Conservation (phyloP, 2,888 invertebrate genomes). For the Coelogynopora nodosa region DNA sequence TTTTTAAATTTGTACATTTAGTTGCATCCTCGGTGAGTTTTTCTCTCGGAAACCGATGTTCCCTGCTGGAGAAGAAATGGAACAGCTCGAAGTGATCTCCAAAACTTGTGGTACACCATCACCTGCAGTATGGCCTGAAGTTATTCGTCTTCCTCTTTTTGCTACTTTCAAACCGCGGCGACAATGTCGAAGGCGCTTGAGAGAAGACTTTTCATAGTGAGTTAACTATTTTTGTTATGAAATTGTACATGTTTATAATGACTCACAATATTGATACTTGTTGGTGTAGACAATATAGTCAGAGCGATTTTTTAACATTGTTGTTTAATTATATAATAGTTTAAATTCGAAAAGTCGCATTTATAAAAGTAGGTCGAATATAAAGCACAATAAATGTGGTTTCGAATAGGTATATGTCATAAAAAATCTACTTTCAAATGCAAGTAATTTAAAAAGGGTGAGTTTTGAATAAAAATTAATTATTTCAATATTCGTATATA, state of each 20-base stretch:
- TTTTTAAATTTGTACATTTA: constrained; percentile 49
- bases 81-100: constrained; percentile 88
- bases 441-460: too few relatives aligned
- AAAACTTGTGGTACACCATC: constrained; percentile 89
- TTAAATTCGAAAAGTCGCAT: too few relatives aligned
- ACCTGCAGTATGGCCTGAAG: constrained; percentile 92
- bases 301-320: too few relatives aligned
- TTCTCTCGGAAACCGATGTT: constrained; percentile 92
- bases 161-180: constrained; percentile 85
- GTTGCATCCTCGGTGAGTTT: constrained; percentile 91
- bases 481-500: too few relatives aligned
- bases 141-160: constrained; percentile 85
- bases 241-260: neutral
- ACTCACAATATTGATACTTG: neutral
- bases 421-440: too few relatives aligned
- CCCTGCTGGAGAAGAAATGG: constrained; percentile 81
- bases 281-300: too few relatives aligned
- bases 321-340: too few relatives aligned
- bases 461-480: too few relatives aligned
- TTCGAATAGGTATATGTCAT: too few relatives aligned
- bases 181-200: constrained; percentile 77
- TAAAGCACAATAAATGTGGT: too few relatives aligned
- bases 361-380: too few relatives aligned
- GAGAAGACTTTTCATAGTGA: constrained; percentile 83
- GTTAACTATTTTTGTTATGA: constrained; percentile 50